Evolutionary conservation across 2,888 invertebrate genomes (phyloP).

Genomic region (Mythimna lalbum): DNA sequence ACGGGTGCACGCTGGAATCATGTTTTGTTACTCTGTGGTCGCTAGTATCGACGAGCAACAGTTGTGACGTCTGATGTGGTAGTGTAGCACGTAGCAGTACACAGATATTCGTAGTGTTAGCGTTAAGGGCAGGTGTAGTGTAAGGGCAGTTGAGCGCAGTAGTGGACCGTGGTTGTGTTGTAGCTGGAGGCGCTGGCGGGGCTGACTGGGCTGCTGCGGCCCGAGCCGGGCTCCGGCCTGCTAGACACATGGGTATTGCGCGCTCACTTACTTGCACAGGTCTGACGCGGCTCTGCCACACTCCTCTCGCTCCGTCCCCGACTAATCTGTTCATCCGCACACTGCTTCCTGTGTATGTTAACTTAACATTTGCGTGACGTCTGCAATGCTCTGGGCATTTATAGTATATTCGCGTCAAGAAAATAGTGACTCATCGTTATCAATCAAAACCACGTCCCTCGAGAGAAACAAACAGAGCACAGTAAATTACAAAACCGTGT

Average conservation of each 20-base stretch:
- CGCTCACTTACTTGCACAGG: constrained; percentile 91
- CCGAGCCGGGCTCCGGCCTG: constrained; percentile 87
- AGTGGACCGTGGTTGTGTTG: constrained; percentile 81
- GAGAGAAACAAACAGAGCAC: too few species aligned
- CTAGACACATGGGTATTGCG: constrained; percentile 91
- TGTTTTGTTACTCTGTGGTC: constrained; percentile 28
- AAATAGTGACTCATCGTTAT: too few species aligned
- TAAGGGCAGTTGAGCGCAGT: constrained; percentile 58
- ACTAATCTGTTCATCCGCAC: constrained; percentile 60
- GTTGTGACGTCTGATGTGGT: constrained; percentile 16
- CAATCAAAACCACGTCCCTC: too few species aligned
- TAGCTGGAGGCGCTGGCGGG: constrained; percentile 91
- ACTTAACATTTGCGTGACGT: constrained; percentile 41
- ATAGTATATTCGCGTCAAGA: background rate
- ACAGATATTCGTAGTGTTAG: constrained; percentile 6
- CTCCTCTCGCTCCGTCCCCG: constrained; percentile 69
- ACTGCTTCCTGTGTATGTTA: constrained; percentile 74
- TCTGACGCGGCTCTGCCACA: constrained; percentile 83
- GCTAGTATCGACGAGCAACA: constrained; percentile 6
- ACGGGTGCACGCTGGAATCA: constrained; percentile 2
- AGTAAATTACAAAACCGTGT: too few species aligned
- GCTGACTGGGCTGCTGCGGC: constrained; percentile 89
- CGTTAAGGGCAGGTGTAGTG: constrained; percentile 22
- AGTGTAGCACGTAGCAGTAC: constrained; percentile 28
- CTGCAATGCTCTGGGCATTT: constrained; percentile 21